Evolutionary conservation across 2,888 invertebrate species (phyloP).

Genomic region (Tinea pellionella): DNA sequence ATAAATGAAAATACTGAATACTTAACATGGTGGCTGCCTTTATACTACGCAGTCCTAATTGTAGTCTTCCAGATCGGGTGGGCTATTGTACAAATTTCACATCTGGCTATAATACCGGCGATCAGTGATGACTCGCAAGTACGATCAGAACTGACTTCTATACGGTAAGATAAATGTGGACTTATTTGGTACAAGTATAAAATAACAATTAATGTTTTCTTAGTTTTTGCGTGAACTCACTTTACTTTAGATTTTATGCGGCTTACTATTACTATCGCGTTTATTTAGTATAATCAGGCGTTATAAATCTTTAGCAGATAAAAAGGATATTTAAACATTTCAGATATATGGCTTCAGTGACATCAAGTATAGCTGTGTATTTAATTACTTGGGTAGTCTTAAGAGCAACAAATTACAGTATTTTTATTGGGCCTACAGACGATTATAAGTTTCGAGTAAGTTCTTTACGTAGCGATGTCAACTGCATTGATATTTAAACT

Average conservation of each 20-base stretch:
- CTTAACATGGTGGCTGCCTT: constrained; percentile 61
- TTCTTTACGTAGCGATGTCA: constrained; percentile 13
- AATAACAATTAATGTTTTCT: constrained; percentile 11
- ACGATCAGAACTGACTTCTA: constrained; percentile 83
- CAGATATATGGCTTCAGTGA: constrained; percentile 90
- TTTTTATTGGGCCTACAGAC: constrained; percentile 73
- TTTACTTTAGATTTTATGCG: no score
- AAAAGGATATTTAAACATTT: constrained; percentile 28
- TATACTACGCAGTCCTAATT: constrained; percentile 72
- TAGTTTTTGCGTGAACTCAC: no score
- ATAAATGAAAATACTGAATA: constrained; percentile 31
- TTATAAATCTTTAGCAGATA: no score
- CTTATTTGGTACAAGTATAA: not conserved
- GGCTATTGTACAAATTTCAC: constrained; percentile 94
- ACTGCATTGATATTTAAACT: no score
- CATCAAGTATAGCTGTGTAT: constrained; percentile 87
- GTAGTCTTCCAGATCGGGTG: constrained; percentile 91
- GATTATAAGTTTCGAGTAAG: constrained; percentile 77
- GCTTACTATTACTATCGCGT: no score
- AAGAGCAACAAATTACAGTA: constrained; percentile 55
- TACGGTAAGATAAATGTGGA: constrained; percentile 67
- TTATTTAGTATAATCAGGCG: no score
- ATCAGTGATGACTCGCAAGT: constrained; percentile 76
- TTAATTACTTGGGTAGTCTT: constrained; percentile 83
- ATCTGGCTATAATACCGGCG: constrained; percentile 89